Evolutionary conservation across 2,113 vertebrate species (phyloP).

Genomic region (Gadus chalcogrammus): DNA sequence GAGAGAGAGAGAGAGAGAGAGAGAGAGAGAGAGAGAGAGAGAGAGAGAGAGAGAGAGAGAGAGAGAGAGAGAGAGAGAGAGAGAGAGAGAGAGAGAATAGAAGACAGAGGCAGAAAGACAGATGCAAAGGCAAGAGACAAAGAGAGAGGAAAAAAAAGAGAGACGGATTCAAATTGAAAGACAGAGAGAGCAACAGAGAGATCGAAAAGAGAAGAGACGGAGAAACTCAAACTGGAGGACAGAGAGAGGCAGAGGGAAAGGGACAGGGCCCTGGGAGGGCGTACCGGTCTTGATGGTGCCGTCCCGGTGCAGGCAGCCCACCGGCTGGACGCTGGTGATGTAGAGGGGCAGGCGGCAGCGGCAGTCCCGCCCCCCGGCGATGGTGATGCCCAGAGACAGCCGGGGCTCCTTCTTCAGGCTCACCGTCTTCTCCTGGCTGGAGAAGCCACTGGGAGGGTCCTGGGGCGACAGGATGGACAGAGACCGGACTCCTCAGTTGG

Average conservation of each 20-base stretch:
- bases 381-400: conserved; percentile 88
- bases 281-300: conserved; percentile 86
- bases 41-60: too few species aligned
- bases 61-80: background rate
- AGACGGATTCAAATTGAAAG: too few species aligned
- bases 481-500: background rate
- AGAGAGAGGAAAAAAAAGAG: background rate
- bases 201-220: too few species aligned
- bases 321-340: conserved; percentile 88
- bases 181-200: too few species aligned
- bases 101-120: too few species aligned
- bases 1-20: too few species aligned
- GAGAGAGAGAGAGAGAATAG: too few species aligned
- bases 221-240: background rate
- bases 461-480: conserved; percentile 35
- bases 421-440: conserved; percentile 84
- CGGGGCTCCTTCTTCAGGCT: conserved; percentile 87
- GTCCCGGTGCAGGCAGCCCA: conserved; percentile 86
- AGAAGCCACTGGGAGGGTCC: conserved; percentile 82
- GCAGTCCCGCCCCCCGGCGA: conserved; percentile 85
- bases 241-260: background rate
- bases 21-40: too few species aligned
- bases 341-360: conserved; percentile 86
- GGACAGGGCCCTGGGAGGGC: background rate
- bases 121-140: background rate